Evolutionary conservation across 2,888 invertebrate species (phyloP), one percentile per base, ranked within the genome.

Genomic region (Ecliptopera silaceata): DNA sequence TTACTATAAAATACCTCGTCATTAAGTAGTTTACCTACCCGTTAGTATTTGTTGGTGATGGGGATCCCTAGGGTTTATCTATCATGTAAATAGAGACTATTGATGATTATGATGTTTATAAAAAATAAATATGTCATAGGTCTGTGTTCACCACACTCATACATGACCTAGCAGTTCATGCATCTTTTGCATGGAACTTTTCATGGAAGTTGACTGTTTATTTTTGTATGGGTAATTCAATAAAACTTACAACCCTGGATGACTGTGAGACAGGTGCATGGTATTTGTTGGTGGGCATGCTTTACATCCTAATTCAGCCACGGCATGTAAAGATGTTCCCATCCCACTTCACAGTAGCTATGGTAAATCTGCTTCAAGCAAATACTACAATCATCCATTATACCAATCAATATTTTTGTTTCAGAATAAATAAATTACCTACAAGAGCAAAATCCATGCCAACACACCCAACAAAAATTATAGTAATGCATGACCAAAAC

Each of bases 391-490:
- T 15, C 3, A 36, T 36, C 3, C 4, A 15, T 36, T 36, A 8
- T 34, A 36, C 8, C 10, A 2, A 15, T 43, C 10, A 15, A 22
- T 52, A 31, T 46, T 72, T 80, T 82, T 73, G 80, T 88, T 88
- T 63, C 87, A 88, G 88, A 76, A 74, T 63, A 67, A 63, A 68
- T 15, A 72, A 73, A 69, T 56, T 72, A 71, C 15, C 12, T 34
- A 70, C 29, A 64, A 77, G 87, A 87, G 86, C 88, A 86, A 85
- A 86, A 77, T 78, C 84, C 86, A 88, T 88, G 84, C 71, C 70
- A 68, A 69, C 70, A 71, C 63, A 55, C 67, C 70, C 70, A 61
- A 57, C 50, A 61, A 63, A 56, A 63, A 64, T 67, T 59, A 57
- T 65, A 70, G 66, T 71, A 72, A 76, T 79, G 78, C 75, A 76